phyloP scores from a whole-genome alignment of 2,797 vertebrate genomes.

The Odontamblyopus rebecca region DNA sequence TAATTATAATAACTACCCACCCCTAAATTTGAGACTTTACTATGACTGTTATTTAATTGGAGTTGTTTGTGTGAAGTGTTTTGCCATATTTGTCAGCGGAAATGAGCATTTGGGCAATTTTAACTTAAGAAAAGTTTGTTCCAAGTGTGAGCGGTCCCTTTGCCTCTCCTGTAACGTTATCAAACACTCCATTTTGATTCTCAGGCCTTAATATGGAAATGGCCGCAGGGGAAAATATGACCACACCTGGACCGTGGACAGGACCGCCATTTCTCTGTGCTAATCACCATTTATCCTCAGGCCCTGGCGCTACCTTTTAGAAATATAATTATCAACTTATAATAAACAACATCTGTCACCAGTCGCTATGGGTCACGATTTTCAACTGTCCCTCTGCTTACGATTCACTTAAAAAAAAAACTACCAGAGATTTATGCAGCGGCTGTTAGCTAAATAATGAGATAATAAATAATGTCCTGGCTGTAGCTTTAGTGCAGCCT shows the following conservation, averaged over 20 bases:
- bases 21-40: no score
- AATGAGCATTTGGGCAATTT: background rate
- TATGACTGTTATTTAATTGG: no score
- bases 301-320: constrained; percentile 25
- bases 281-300: constrained; percentile 33
- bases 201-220: constrained; percentile 11
- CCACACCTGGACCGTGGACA: constrained; percentile 11
- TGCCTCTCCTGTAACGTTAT: background rate
- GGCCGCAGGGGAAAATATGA: constrained; percentile 13
- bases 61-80: background rate
- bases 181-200: background rate
- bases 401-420: constrained; percentile 25
- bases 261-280: constrained; percentile 9
- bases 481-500: constrained; percentile 57
- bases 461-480: constrained; percentile 47
- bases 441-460: constrained; percentile 49
- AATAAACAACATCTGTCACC: constrained; percentile 50
- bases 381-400: constrained; percentile 28
- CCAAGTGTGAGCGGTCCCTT: background rate
- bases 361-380: constrained; percentile 38
- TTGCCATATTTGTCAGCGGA: background rate
- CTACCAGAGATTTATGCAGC: constrained; percentile 32
- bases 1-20: no score
- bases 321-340: constrained; percentile 33
- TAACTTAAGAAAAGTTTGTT: background rate